A percentile compares a stretch with the other conserved stretches of the same genome.
These are phyloP conservation scores for Dufourea novaeangliae DNA, from an alignment of 1,140 invertebrate genomes.

Conservation along the genomic window DNA sequence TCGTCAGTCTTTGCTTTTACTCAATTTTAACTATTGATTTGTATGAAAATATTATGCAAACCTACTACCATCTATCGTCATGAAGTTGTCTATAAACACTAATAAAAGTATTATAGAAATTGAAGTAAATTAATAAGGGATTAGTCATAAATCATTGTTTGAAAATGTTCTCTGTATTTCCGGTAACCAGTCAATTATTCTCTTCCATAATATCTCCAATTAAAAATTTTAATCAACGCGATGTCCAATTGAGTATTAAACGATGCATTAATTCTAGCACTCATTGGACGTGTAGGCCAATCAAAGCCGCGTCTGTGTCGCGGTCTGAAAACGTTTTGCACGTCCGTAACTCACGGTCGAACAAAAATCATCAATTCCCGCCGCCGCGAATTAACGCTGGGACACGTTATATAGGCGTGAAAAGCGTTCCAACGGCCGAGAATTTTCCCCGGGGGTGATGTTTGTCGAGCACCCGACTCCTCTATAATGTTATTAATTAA, in stretches of 20 bases:
- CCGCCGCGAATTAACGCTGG: conserved; percentile 6
- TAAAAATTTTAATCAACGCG: too few species aligned
- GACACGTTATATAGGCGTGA: neutral
- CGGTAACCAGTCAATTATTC: too few species aligned
- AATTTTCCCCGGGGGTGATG: conserved; percentile 13
- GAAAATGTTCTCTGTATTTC: too few species aligned
- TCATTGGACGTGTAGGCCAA: conserved; percentile 10
- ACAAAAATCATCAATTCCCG: conserved; percentile 35
- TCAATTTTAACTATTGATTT: too few species aligned
- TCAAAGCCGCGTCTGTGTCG: conserved; percentile 17
- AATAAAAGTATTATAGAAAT: too few species aligned
- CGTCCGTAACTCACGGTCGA: neutral
- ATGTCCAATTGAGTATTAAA: neutral
- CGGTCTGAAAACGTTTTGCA: conserved; percentile 15
- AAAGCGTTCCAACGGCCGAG: neutral
- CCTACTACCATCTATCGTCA: too few species aligned
- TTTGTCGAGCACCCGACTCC: conserved; percentile 34
- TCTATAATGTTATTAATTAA: conserved; percentile 75
- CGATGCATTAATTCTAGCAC: neutral
- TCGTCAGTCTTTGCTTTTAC: too few species aligned
- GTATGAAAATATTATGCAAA: too few species aligned
- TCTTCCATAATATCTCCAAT: too few species aligned
- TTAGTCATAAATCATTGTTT: too few species aligned
- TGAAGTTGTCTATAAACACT: too few species aligned
- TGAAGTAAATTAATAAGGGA: too few species aligned